Conservation (phyloP, 2,888 invertebrate species). For the Halictus quadricinctus region DNA sequence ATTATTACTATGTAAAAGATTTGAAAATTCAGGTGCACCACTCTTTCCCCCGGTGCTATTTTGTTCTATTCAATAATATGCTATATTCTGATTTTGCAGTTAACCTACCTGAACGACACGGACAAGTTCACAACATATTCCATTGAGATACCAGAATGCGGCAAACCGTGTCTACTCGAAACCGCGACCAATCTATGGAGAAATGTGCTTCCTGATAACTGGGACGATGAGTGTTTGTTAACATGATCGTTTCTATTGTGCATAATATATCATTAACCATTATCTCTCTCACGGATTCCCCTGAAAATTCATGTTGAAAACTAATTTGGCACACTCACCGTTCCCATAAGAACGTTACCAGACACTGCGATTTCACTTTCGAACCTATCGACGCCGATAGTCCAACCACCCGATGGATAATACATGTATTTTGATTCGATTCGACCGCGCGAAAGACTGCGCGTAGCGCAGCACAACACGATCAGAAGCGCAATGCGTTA, state of each 20-base stretch:
- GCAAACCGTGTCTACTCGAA: constrained; percentile 85
- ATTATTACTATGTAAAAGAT: too few species aligned
- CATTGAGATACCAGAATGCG: constrained; percentile 86
- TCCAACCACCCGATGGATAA: neutral
- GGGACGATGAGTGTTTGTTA: constrained; percentile 86
- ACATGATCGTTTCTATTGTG: neutral
- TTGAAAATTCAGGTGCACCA: too few species aligned
- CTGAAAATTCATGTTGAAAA: neutral
- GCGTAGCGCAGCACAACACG: neutral
- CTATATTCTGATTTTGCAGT: constrained; percentile 81
- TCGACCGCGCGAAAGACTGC: neutral
- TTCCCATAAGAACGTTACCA: neutral
- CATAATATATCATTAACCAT: neutral
- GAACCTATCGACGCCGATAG: neutral
- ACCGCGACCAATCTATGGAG: constrained; percentile 84
- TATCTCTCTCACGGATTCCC: neutral
- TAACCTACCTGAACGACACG: constrained; percentile 87
- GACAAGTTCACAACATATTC: constrained; percentile 84
- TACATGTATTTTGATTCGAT: neutral
- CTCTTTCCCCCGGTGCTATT: neutral
- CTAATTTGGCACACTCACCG: neutral
- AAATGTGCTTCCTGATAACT: constrained; percentile 86
- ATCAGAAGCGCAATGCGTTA: constrained; percentile 5
- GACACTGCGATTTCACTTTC: neutral
- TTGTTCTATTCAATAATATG: neutral